Conservation (phyloP, 1,140 invertebrate species). For the Akabosia matsudoensis region DNA sequence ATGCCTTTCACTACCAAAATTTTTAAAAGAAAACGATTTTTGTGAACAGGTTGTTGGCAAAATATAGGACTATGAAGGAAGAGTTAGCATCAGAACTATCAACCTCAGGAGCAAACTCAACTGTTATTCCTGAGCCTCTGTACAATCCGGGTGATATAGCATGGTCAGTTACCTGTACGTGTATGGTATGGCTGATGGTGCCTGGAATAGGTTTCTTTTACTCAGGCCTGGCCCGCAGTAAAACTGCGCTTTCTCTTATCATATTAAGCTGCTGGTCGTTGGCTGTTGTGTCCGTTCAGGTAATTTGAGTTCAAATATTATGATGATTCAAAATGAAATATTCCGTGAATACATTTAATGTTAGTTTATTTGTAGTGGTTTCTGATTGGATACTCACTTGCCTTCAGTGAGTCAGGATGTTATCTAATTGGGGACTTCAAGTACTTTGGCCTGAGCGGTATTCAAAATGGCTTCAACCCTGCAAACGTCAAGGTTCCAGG, state of each 20-base stretch:
- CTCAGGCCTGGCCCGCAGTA: conserved; percentile 35
- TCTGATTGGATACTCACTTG: conserved; percentile 39
- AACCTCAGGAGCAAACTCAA: too few species aligned
- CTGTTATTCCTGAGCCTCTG: too few species aligned
- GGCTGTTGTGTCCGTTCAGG: conserved; percentile 43
- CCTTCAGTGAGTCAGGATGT: conserved; percentile 36
- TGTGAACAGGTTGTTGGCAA: too few species aligned
- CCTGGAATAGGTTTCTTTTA: conserved; percentile 44
- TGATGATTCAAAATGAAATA: not conserved
- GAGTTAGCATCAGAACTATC: too few species aligned
- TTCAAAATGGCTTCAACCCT: conserved; percentile 24
- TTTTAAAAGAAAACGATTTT: too few species aligned
- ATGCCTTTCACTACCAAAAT: too few species aligned
- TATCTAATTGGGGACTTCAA: conserved; percentile 38
- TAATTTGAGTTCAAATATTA: conserved; percentile 23
- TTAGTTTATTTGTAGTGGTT: conserved; percentile 37
- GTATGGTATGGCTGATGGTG: conserved; percentile 41
- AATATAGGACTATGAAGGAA: too few species aligned
- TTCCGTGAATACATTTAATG: not conserved
- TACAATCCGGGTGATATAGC: conserved; percentile 40
- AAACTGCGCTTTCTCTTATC: conserved; percentile 37
- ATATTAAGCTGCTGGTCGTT: conserved; percentile 40
- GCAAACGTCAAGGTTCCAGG: conserved; percentile 22
- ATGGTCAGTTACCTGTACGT: conserved; percentile 35
- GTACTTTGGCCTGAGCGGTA: conserved; percentile 17